Conservation (phyloP, 1,140 invertebrate species). For the Atta colombica region DNA sequence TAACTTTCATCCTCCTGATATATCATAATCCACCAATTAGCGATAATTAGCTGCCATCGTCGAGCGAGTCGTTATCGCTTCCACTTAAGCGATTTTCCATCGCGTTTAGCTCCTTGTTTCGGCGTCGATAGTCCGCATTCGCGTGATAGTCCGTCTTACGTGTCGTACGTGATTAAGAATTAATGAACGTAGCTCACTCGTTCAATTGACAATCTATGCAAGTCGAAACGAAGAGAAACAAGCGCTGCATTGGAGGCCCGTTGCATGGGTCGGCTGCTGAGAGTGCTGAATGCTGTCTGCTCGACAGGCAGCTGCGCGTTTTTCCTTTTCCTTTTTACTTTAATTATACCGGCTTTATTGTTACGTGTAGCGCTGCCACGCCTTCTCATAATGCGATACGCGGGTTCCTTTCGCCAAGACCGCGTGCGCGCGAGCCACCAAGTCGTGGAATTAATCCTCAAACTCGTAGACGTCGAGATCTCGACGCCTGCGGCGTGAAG, state of each 20-base stretch:
- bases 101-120: conserved; percentile 13
- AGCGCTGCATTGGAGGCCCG: conserved; percentile 12
- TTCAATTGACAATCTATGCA: conserved; percentile 33
- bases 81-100: conserved; percentile 21
- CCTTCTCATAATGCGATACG: conserved; percentile 51
- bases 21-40: neutral
- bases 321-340: conserved; percentile 45
- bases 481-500: neutral
- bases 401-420: conserved; percentile 29
- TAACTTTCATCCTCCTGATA: neutral
- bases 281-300: neutral
- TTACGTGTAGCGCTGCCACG: conserved; percentile 62
- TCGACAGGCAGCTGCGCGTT: conserved; percentile 22
- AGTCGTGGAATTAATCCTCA: conserved; percentile 47
- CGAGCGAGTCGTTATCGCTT: neutral
- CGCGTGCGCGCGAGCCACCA: neutral
- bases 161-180: conserved; percentile 14
- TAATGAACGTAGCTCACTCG: conserved; percentile 28
- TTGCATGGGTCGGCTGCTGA: conserved; percentile 42
- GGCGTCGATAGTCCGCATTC: conserved; percentile 20
- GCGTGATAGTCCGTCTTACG: neutral
- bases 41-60: neutral
- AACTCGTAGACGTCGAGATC: neutral
- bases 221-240: conserved; percentile 60
- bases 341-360: conserved; percentile 68